Evolutionary conservation across 2,113 vertebrate species (phyloP).

Genomic region (Glaucomys volans): DNA sequence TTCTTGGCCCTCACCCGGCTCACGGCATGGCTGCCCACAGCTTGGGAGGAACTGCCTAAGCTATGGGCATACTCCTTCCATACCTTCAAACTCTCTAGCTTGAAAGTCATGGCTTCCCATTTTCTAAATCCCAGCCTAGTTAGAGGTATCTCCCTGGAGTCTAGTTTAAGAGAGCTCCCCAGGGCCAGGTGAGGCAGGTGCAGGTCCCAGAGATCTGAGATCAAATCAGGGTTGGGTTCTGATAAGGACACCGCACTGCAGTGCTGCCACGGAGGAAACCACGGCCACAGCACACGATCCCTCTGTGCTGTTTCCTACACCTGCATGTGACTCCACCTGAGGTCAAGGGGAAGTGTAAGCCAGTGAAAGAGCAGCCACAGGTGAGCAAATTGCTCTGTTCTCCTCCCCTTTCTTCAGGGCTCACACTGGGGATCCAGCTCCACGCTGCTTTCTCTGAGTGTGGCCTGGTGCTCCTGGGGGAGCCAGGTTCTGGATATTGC

Average conservation of each 20-base stretch:
- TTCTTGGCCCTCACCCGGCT: neutral
- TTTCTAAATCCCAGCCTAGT: neutral
- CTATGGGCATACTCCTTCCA: neutral
- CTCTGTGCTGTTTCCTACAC: neutral
- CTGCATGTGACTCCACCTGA: neutral
- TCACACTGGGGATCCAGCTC: neutral
- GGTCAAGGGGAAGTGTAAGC: neutral
- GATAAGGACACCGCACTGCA: rapidly evolving
- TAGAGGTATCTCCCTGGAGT: neutral
- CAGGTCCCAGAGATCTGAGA: rapidly evolving
- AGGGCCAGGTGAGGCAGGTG: neutral
- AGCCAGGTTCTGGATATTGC: neutral
- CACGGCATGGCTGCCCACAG: neutral
- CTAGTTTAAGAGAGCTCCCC: neutral
- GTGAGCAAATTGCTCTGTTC: rapidly evolving
- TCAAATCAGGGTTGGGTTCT: too few species aligned
- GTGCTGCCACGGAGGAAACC: neutral
- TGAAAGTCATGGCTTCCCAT: neutral
- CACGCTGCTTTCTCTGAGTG: rapidly evolving
- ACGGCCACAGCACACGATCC: neutral
- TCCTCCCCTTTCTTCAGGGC: too few species aligned
- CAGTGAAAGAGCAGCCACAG: neutral
- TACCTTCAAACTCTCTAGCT: neutral
- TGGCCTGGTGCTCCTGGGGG: too few species aligned
- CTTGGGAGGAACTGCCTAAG: neutral